Conservation (phyloP, 2,888 invertebrate species). For the Dryococelus australis region DNA sequence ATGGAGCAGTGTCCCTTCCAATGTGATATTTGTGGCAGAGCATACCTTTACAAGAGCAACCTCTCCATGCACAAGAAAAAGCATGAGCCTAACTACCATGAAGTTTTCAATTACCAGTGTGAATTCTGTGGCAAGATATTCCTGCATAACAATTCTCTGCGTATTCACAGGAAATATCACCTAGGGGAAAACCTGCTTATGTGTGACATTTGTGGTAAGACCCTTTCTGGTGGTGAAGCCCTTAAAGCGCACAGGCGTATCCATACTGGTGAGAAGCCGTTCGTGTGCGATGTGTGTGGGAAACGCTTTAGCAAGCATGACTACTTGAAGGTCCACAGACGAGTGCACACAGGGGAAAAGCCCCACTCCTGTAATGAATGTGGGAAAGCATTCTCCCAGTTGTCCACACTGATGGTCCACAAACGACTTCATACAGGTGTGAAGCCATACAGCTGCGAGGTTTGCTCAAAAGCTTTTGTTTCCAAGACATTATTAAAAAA, state of each 20-base stretch:
- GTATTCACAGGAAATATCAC: slow-evolving; percentile 53
- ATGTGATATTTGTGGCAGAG: slow-evolving; percentile 53
- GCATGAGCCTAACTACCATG: slow-evolving; percentile 49
- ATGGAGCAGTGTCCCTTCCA: slow-evolving; percentile 48
- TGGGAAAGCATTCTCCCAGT: slow-evolving; percentile 55
- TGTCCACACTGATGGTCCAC: slow-evolving; percentile 58
- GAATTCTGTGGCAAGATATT: slow-evolving; percentile 51
- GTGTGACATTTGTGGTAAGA: slow-evolving; percentile 58
- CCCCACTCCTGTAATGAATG: slow-evolving; percentile 54
- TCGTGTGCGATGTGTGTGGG: slow-evolving; percentile 51
- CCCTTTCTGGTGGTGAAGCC: slow-evolving; percentile 39
- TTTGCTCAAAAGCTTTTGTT: slow-evolving; percentile 51
- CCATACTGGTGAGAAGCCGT: slow-evolving; percentile 42
- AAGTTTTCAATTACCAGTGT: slow-evolving; percentile 48
- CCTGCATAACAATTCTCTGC: slow-evolving; percentile 48
- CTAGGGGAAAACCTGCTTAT: slow-evolving; percentile 57
- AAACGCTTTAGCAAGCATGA: slow-evolving; percentile 52
- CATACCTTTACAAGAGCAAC: slow-evolving; percentile 54
- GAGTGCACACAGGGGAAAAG: slow-evolving; percentile 52
- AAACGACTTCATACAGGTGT: slow-evolving; percentile 54
- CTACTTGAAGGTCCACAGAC: slow-evolving; percentile 52
- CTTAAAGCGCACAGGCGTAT: slow-evolving; percentile 40
- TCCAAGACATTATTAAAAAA: slow-evolving; percentile 39
- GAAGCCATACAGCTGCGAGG: slow-evolving; percentile 54
- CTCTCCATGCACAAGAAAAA: slow-evolving; percentile 52